A percentile compares a stretch with the other conserved stretches of the same genome.
phyloP scores from a whole-genome alignment of 2,888 invertebrate genomes.

The Caenorhabditis parvicauda region DNA sequence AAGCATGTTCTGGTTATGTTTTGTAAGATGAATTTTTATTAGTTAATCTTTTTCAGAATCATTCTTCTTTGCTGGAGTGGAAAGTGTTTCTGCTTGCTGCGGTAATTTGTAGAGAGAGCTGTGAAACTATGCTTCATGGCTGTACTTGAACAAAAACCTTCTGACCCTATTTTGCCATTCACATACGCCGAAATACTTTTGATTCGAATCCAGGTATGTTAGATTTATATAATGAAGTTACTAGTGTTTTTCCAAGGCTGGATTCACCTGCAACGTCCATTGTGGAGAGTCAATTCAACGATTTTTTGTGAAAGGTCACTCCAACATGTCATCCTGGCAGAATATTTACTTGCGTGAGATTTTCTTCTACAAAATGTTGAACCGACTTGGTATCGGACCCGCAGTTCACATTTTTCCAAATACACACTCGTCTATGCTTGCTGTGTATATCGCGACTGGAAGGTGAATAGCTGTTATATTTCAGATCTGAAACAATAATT shows the following conservation, averaged over 20 bases:
- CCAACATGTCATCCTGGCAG: conserved; percentile 1
- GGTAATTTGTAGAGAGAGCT: background rate
- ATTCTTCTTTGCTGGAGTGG: conserved; percentile 3
- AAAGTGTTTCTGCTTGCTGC: background rate
- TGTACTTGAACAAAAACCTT: background rate
- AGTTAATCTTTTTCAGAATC: conserved; percentile 1
- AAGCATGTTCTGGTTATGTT: too few relatives aligned
- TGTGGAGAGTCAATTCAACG: conserved; percentile 1
- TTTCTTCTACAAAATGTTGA: background rate
- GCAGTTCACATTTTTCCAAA: conserved; percentile 1
- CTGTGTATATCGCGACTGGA: conserved; percentile 2
- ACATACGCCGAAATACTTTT: background rate
- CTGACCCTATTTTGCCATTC: background rate
- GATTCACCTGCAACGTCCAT: background rate
- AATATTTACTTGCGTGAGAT: conserved; percentile 1
- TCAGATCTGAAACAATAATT: conserved; percentile 1
- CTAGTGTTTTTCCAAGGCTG: conserved; percentile 4
- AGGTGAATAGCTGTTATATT: conserved; percentile 4
- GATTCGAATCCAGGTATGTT: conserved; percentile 3
- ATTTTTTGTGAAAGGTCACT: conserved; percentile 4
- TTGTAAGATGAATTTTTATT: background rate
- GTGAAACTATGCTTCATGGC: background rate
- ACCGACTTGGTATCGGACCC: background rate
- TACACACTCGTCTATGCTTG: background rate
- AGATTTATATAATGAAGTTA: conserved; percentile 4